Conservation (phyloP, 2,888 invertebrate species). For the Drosophila dives region DNA sequence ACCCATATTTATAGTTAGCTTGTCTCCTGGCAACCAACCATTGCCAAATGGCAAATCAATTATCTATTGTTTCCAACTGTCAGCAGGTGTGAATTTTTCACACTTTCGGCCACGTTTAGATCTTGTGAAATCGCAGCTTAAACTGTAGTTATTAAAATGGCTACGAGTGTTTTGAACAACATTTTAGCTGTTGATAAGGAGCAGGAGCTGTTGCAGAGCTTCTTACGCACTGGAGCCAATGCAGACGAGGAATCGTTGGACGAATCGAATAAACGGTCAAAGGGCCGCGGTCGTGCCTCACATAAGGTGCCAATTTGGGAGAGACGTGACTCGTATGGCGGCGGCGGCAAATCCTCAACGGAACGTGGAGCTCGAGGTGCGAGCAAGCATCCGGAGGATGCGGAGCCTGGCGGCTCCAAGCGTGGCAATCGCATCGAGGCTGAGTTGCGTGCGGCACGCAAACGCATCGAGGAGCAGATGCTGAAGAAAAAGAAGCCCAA, state of each 20-base stretch:
- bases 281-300: slow-evolving; percentile 59
- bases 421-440: slow-evolving; percentile 79
- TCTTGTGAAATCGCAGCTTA: neutral
- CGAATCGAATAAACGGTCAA: slow-evolving; percentile 78
- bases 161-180: slow-evolving; percentile 85
- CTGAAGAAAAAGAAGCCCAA: slow-evolving; percentile 82
- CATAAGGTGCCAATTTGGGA: slow-evolving; percentile 65
- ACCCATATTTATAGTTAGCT: slow-evolving; percentile 43
- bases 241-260: slow-evolving; percentile 86
- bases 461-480: slow-evolving; percentile 77
- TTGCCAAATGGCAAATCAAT: slow-evolving; percentile 56
- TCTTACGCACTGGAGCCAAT: slow-evolving; percentile 89
- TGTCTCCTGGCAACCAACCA: slow-evolving; percentile 72
- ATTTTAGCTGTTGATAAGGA: slow-evolving; percentile 89
- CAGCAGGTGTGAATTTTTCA: slow-evolving; percentile 69
- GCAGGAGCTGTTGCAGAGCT: slow-evolving; percentile 92
- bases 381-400: slow-evolving; percentile 60
- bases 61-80: slow-evolving; percentile 56
- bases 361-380: slow-evolving; percentile 52
- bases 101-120: slow-evolving; percentile 34
- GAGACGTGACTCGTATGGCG: slow-evolving; percentile 64
- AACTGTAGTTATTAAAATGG: slow-evolving; percentile 59
- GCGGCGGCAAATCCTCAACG: slow-evolving; percentile 38
- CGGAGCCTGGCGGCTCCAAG: slow-evolving; percentile 48
- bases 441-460: slow-evolving; percentile 73